Conservation (phyloP, 35 echinoderm and acorn worm species). For the Diadema setosum region DNA sequence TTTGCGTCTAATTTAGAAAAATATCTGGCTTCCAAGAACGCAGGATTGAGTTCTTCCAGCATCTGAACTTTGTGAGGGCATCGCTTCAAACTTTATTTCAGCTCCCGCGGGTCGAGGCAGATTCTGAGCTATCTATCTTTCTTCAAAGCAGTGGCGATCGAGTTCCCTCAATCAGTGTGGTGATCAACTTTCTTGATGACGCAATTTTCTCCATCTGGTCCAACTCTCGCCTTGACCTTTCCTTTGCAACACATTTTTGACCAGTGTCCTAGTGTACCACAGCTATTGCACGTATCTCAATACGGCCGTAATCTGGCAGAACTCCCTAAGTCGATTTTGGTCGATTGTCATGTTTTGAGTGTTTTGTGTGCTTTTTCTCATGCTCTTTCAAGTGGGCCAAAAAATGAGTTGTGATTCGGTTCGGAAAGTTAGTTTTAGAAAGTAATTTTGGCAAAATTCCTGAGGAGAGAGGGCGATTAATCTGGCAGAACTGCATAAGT, state of each 20-base stretch:
- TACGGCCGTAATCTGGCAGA: too few species aligned
- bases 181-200: neutral
- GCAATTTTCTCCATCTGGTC: slow-evolving; percentile 19
- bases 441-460: too few species aligned
- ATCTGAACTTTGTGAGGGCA: slow-evolving; percentile 61
- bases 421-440: too few species aligned
- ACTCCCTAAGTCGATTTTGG: too few species aligned
- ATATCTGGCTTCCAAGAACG: neutral
- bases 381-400: too few species aligned
- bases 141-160: slow-evolving; percentile 19
- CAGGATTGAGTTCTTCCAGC: slow-evolving; percentile 26
- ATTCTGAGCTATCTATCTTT: slow-evolving; percentile 33
- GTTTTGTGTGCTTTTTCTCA: too few species aligned
- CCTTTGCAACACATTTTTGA: neutral
- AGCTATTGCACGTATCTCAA: neutral
- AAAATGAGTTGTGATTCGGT: too few species aligned
- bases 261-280: neutral
- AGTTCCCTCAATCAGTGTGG: slow-evolving; percentile 5
- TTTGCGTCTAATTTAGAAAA: slow-evolving; percentile 60
- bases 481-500: too few species aligned
- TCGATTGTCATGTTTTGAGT: too few species aligned
- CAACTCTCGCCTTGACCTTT: neutral
- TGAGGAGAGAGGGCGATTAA: too few species aligned
- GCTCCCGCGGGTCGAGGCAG: slow-evolving; percentile 52
- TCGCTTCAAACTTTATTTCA: slow-evolving; percentile 47